phyloP scores from a whole-genome alignment of 2,888 invertebrate species.

The Eremobia ochroleuca region DNA sequence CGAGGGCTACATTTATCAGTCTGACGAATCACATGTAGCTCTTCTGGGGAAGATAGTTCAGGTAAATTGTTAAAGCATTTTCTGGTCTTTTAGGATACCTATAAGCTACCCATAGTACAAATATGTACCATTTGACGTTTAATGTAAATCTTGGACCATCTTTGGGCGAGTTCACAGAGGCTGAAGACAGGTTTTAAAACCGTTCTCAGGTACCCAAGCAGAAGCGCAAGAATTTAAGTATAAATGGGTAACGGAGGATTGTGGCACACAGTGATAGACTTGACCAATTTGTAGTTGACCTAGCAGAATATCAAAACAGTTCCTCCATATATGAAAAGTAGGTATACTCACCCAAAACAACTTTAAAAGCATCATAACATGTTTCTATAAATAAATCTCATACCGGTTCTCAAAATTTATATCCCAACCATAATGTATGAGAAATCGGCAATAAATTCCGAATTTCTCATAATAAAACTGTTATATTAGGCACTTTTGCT shows the following conservation, averaged over 20 bases:
- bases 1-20: slow-evolving; percentile 57
- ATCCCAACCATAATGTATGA: slow-evolving; percentile 6
- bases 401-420: slow-evolving; percentile 1
- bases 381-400: slow-evolving; percentile 12
- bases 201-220: too few relatives aligned
- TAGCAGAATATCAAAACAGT: background rate
- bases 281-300: background rate
- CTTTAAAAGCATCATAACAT: background rate
- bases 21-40: slow-evolving; percentile 79
- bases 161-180: too few relatives aligned
- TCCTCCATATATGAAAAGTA: slow-evolving; percentile 4
- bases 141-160: background rate
- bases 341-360: background rate
- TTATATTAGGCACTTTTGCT: slow-evolving; percentile 54
- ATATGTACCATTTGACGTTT: background rate
- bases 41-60: slow-evolving; percentile 86
- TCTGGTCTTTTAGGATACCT: background rate
- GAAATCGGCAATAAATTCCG: slow-evolving; percentile 39
- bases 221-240: background rate
- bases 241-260: background rate
- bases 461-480: slow-evolving; percentile 45
- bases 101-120: background rate
- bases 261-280: background rate
- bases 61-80: slow-evolving; percentile 70
- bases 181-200: background rate